These are phyloP conservation scores for Petrocephalus schoutedeni DNA, from an alignment of 2,797 vertebrate genomes.

Conservation along the genomic window DNA sequence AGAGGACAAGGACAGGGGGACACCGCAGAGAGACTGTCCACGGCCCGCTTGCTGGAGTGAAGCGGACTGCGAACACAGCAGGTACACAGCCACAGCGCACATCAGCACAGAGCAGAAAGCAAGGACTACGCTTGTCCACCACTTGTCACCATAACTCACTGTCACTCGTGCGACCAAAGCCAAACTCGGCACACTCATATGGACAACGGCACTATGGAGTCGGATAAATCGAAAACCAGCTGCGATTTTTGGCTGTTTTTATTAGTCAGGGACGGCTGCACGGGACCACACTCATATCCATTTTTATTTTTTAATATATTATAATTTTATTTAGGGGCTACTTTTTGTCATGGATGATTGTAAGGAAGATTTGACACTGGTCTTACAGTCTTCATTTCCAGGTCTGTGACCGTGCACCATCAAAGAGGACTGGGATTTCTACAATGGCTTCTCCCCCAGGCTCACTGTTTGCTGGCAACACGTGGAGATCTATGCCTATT, in stretches of 20 bases:
- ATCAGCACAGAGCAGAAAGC: conserved; percentile 28
- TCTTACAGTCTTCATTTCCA: neutral
- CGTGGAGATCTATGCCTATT: neutral
- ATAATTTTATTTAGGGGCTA: no score
- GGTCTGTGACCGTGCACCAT: neutral
- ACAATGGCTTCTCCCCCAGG: neutral
- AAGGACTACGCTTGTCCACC: neutral
- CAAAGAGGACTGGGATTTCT: neutral
- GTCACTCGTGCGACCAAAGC: conserved; percentile 11
- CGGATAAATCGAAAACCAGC: neutral
- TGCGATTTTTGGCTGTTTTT: neutral
- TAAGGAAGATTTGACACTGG: neutral
- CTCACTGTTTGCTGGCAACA: neutral
- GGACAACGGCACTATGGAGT: neutral
- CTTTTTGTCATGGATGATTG: neutral
- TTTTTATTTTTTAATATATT: neutral
- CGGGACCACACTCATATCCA: neutral
- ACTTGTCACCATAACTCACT: neutral
- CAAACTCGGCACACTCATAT: conserved; percentile 24
- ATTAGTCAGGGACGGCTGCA: neutral
- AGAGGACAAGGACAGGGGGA: neutral
- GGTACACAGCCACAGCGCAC: conserved; percentile 24
- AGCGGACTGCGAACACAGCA: conserved; percentile 34
- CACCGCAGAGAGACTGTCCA: conserved; percentile 21
- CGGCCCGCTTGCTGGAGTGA: conserved; percentile 39